phyloP scores from a whole-genome alignment of 2,113 vertebrate species.

The Neofelis nebulosa region DNA sequence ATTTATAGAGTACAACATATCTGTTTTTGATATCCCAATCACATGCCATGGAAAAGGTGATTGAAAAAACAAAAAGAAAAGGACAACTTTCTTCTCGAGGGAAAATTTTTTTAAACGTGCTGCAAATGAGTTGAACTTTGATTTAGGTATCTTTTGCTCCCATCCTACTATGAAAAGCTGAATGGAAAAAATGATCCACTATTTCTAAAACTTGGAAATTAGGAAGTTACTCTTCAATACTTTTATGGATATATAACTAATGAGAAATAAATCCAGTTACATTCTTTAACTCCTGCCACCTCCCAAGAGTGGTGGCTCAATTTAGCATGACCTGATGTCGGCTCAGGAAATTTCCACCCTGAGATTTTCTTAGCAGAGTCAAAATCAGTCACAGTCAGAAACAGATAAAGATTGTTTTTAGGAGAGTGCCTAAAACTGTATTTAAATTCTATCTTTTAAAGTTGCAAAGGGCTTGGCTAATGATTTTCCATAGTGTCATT shows the following conservation, averaged over 20 bases:
- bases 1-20: not conserved
- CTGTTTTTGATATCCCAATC: slow-evolving; percentile 47
- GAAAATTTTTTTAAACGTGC: slow-evolving; percentile 52
- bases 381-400: slow-evolving; percentile 67
- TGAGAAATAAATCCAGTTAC: slow-evolving; percentile 72
- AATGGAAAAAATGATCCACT: slow-evolving; percentile 77
- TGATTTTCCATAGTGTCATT: slow-evolving; percentile 67
- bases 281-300: slow-evolving; percentile 48
- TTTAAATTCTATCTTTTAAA: slow-evolving; percentile 64
- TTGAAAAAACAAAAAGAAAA: slow-evolving; percentile 49
- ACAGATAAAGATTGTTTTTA: slow-evolving; percentile 77
- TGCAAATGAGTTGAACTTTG: slow-evolving; percentile 39
- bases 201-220: slow-evolving; percentile 77
- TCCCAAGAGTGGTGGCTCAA: slow-evolving; percentile 65
- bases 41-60: slow-evolving; percentile 51
- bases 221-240: slow-evolving; percentile 70
- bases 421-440: slow-evolving; percentile 52
- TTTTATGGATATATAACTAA: slow-evolving; percentile 70
- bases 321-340: slow-evolving; percentile 47
- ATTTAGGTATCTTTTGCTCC: slow-evolving; percentile 33
- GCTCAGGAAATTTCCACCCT: slow-evolving; percentile 83
- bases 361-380: slow-evolving; percentile 71
- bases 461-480: slow-evolving; percentile 59
- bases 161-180: slow-evolving; percentile 53
- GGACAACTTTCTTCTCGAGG: slow-evolving; percentile 47